Evolutionary conservation across 2,113 vertebrate genomes (phyloP), one percentile per base, ranked within the genome.

Genomic region (Piaya cayana): DNA sequence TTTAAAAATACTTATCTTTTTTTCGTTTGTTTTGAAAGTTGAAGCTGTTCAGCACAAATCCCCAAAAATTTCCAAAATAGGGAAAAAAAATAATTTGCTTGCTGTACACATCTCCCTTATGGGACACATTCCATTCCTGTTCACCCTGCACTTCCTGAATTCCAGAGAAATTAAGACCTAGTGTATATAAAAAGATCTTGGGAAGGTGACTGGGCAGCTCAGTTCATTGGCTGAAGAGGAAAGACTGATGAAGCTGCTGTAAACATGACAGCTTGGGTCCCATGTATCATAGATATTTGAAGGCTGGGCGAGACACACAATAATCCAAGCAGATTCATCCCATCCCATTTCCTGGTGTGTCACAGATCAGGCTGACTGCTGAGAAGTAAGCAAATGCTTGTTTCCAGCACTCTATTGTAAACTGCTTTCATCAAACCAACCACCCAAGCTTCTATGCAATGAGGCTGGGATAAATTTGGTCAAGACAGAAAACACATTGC

Each of bases 91-190:
- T 79, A 47, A 85, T 94, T 91, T 90, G 32, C 45, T 70, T 79
- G 55, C 87, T 86, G 90, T 80, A 85, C 87, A 74, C 50, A 67
- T 88, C 32, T 94, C 94, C 94, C 95, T 91, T 88, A 78, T 95
- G 95, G 93, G 94, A 95, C 75, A 94, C 94, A 95, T 96, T 97
- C 94, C 90, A 91, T 88, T 96, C 90, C 75, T 95, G 84, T 81
- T 91, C 91, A 95, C 91, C 89, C 94, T 95, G 92, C 45, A 91
- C 93, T 97, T 97, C 95, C 96, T 95, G 94, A 94, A 95, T 97
- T 96, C 92, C 96, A 95, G 79, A 90, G 85, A 83, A 95, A 90
- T 95, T n/a, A 92, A 77, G 93, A 74, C 34, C 75, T 71, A 86
- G 56, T 76, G 47, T 92, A 92, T 95, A 95, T 80, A 95, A 78